A percentile compares a stretch with the other conserved stretches of the same genome.
These are phyloP conservation scores for Plodia interpunctella DNA, from an alignment of 1,140 invertebrate species.

Conservation along the genomic window DNA sequence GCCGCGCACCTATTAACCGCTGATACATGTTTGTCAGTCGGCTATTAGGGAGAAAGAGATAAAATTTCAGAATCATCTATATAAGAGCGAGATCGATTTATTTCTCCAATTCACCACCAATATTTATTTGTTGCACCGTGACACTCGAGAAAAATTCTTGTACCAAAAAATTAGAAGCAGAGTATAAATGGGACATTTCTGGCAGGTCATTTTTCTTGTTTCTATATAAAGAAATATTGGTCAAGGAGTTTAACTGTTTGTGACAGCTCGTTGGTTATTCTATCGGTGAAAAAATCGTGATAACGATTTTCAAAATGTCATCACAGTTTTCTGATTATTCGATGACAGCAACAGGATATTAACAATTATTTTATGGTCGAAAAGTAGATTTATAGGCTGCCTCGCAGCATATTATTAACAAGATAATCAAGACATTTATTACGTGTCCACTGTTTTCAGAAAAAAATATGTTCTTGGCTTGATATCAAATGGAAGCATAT, in stretches of 20 bases:
- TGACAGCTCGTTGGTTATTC: not conserved
- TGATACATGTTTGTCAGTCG: conserved; percentile 75
- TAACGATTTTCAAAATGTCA: too few species aligned
- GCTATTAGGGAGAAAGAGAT: conserved; percentile 73
- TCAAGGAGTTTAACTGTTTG: conserved; percentile 36
- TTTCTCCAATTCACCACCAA: conserved; percentile 61
- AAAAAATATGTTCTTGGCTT: conserved; percentile 34
- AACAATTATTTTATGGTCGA: not conserved
- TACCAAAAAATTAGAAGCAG: conserved; percentile 62
- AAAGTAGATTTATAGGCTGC: conserved; percentile 20
- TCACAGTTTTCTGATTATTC: conserved; percentile 9
- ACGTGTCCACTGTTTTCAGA: conserved; percentile 26
- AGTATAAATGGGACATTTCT: conserved; percentile 52
- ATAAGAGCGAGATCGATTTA: conserved; percentile 68
- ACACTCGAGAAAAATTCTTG: conserved; percentile 64
- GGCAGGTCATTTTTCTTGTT: conserved; percentile 61
- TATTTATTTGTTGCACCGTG: conserved; percentile 72
- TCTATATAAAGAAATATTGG: conserved; percentile 67
- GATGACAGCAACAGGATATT: conserved; percentile 12
- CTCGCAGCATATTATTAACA: conserved; percentile 18
- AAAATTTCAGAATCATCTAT: conserved; percentile 55
- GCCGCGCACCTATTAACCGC: conserved; percentile 74
- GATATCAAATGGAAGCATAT: conserved; percentile 29
- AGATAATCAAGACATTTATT: conserved; percentile 37
- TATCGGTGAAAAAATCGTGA: too few species aligned